phyloP scores from a whole-genome alignment of 2,888 invertebrate species.

The Stratiomys singularior region DNA sequence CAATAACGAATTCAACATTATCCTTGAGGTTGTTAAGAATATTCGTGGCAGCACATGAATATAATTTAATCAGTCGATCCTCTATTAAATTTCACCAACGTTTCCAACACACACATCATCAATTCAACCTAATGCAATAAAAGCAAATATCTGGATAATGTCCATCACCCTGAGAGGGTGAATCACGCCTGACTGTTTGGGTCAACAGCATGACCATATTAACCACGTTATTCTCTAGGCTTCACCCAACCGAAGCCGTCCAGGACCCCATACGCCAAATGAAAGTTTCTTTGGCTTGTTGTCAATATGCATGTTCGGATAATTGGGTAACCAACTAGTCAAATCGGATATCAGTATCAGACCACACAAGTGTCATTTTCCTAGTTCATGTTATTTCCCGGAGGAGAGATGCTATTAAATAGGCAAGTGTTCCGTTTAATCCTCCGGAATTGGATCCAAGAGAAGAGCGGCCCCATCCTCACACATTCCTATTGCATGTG shows the following conservation, averaged over 20 bases:
- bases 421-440: neutral
- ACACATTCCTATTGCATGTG: neutral
- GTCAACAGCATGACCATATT: neutral
- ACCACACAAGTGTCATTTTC: conserved; percentile 16
- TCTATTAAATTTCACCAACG: too few relatives aligned
- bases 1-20: too few relatives aligned
- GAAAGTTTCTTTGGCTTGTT: neutral
- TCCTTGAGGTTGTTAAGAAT: too few relatives aligned
- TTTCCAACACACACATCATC: too few relatives aligned
- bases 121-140: neutral
- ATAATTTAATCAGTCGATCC: too few relatives aligned
- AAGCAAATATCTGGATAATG: neutral
- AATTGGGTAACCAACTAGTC: neutral
- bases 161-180: neutral
- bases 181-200: neutral
- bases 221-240: neutral
- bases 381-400: neutral
- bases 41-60: too few relatives aligned
- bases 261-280: neutral
- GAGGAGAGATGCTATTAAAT: neutral
- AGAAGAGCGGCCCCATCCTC: too few relatives aligned
- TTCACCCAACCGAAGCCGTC: neutral
- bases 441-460: neutral
- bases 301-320: neutral
- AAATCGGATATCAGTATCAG: neutral